These are phyloP conservation scores for Tachystola acroxantha DNA, from an alignment of 2,888 invertebrate species.

Conservation along the genomic window DNA sequence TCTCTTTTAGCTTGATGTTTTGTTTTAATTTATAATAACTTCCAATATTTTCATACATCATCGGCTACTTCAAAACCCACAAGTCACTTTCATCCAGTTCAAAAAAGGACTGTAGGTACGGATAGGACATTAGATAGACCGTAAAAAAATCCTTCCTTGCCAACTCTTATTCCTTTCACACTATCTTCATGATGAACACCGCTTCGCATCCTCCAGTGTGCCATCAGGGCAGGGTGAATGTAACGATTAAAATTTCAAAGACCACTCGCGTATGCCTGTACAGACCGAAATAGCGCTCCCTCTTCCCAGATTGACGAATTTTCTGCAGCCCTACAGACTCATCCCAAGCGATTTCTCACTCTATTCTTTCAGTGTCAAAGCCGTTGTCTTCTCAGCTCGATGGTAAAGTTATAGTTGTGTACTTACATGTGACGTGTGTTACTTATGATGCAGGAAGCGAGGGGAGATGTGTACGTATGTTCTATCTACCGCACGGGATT, in stretches of 20 bases:
- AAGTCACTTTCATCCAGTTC: too few species aligned
- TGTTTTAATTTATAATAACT: too few species aligned
- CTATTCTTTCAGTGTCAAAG: slow-evolving; percentile 32
- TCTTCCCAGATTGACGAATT: slow-evolving; percentile 53
- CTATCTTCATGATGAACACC: slow-evolving; percentile 37
- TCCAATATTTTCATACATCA: too few species aligned
- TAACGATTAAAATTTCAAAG: slow-evolving; percentile 76
- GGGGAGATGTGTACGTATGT: slow-evolving; percentile 51
- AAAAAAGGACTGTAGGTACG: too few species aligned
- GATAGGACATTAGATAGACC: too few species aligned
- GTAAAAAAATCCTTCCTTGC: background rate
- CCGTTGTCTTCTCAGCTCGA: slow-evolving; percentile 15
- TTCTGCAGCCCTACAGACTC: slow-evolving; percentile 17
- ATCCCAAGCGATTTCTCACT: slow-evolving; percentile 40
- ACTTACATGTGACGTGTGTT: slow-evolving; percentile 52
- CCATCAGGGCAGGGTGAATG: slow-evolving; percentile 70
- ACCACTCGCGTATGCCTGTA: slow-evolving; percentile 59
- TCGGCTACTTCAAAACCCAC: too few species aligned
- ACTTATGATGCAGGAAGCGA: slow-evolving; percentile 66
- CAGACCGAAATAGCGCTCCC: slow-evolving; percentile 68
- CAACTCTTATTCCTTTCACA: background rate
- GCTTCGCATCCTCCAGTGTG: slow-evolving; percentile 51
- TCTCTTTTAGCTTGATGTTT: too few species aligned
- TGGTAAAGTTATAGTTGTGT: slow-evolving; percentile 34
- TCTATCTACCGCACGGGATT: slow-evolving; percentile 58